Base-by-base conservation (phyloP, 2,888 invertebrate genomes). In the Lycocerus yunnanus region DNA sequence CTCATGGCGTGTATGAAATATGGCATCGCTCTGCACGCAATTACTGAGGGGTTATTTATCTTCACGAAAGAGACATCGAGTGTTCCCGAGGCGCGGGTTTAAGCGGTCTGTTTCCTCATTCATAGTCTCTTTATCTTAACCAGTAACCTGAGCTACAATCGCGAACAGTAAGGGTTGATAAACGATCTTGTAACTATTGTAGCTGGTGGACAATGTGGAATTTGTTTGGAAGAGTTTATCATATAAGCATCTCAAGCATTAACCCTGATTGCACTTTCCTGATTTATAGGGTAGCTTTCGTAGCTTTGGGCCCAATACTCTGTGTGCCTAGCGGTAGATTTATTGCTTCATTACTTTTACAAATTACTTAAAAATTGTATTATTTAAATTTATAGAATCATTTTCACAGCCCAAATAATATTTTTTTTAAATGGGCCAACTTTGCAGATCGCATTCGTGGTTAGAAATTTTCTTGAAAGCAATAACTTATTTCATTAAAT, bases 1-100 rank as follows among this genome's bases (percentile, higher is more conserved):
- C 88, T 88, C 87, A 88, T 88, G 88, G 88, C 88, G 87, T 86
- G 85, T 88, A 88, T 89, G 89, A 89, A 89, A 89, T 89, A 89
- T 89, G 89, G 88, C 88, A 88, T 88, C 88, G 88, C 87, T 88
- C 89, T 87, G 86, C 88, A 88, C 88, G 89, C 89, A 89, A 89
- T 89, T 89, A 89, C 89, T 85, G 87, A 84, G 86, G 85, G 88
- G 88, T 88, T 88, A 88, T 89, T 88, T 88, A 88, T 88, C 88
- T 88, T 84, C 81, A 77, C 81, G 80, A 81, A 78, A 82, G 82
- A 82, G 82, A 82, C 80, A 83, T 81, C 79, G 77, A 78, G 81
- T 77, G 77, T 76, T 76, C 74, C 74, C 76, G 72, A 74, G 78
- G 78, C 80, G 82, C 82, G 79, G 81, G 81, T 81, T 82, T 82